Conservation (phyloP, 2,113 vertebrate species). For the Terrapene triunguis region DNA sequence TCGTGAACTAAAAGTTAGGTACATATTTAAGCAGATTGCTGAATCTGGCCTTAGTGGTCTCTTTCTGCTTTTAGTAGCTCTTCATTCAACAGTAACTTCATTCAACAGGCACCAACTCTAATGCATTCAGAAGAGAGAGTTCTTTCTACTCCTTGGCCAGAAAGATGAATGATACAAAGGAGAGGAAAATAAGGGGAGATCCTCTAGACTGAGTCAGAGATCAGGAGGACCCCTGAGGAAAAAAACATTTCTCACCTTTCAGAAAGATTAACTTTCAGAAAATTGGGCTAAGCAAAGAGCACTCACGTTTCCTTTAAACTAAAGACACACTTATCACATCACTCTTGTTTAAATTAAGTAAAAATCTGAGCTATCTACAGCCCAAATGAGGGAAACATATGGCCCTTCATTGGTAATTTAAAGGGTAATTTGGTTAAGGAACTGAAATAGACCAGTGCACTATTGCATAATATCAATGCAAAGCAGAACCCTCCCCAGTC, state of each 20-base stretch:
- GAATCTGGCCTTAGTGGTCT: neutral
- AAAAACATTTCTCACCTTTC: slow-evolving; percentile 20
- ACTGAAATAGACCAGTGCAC: slow-evolving; percentile 56
- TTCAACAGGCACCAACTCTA: neutral
- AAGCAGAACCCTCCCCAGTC: slow-evolving; percentile 57
- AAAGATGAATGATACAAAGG: neutral
- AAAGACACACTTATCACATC: slow-evolving; percentile 60
- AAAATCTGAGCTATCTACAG: slow-evolving; percentile 58
- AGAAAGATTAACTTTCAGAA: slow-evolving; percentile 48
- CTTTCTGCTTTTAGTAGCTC: neutral
- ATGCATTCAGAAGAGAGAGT: neutral
- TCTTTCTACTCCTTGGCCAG: neutral
- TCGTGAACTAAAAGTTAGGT: neutral
- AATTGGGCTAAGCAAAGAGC: slow-evolving; percentile 19
- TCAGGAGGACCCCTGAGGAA: neutral
- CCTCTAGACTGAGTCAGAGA: slow-evolving; percentile 8
- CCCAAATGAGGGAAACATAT: slow-evolving; percentile 75
- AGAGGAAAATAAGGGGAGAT: neutral
- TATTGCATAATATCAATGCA: slow-evolving; percentile 71
- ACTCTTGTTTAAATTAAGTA: slow-evolving; percentile 73
- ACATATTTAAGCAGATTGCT: neutral
- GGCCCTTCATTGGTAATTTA: slow-evolving; percentile 72
- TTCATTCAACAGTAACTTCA: neutral
- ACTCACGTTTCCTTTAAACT: slow-evolving; percentile 57
- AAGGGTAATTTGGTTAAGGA: slow-evolving; percentile 76